These are phyloP conservation scores for Aselliscus stoliczkanus DNA, from an alignment of 2,797 vertebrate genomes.

Conservation along the genomic window DNA sequence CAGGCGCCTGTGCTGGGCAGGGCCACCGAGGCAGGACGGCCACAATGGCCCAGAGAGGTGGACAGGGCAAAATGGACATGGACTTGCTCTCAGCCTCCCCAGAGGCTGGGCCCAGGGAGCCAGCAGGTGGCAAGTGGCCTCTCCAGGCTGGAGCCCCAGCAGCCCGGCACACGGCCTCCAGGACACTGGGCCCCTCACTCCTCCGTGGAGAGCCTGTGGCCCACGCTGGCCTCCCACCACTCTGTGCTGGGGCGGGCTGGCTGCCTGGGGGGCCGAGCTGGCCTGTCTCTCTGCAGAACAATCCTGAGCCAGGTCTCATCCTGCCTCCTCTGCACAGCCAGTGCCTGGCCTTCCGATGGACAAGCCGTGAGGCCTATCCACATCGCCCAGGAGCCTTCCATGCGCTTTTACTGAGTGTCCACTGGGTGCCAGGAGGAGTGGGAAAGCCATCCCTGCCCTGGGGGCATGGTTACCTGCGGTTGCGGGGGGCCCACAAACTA, in stretches of 20 bases:
- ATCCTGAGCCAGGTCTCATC: background rate
- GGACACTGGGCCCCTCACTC: background rate
- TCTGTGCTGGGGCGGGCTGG: background rate
- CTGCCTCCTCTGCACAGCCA: background rate
- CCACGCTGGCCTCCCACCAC: background rate
- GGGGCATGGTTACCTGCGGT: fast-evolving
- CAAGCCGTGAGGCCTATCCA: fast-evolving
- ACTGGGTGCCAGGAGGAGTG: background rate
- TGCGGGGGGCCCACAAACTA: background rate
- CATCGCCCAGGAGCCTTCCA: background rate
- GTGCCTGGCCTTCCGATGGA: background rate
- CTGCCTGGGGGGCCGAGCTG: background rate
- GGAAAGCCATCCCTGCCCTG: background rate
- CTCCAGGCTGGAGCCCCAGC: too few relatives aligned
- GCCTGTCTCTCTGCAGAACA: background rate
- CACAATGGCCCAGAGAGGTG: background rate
- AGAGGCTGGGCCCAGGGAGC: background rate
- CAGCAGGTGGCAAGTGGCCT: fast-evolving
- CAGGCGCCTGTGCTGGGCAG: background rate
- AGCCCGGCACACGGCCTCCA: background rate
- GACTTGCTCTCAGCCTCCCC: background rate
- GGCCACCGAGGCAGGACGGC: too few relatives aligned
- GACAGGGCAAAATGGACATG: fast-evolving
- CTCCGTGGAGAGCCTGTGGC: background rate
- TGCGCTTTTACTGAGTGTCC: background rate